Base-by-base conservation (phyloP, 35 echinoderm and acorn worm species). In the Eucidaris tribuloides region DNA sequence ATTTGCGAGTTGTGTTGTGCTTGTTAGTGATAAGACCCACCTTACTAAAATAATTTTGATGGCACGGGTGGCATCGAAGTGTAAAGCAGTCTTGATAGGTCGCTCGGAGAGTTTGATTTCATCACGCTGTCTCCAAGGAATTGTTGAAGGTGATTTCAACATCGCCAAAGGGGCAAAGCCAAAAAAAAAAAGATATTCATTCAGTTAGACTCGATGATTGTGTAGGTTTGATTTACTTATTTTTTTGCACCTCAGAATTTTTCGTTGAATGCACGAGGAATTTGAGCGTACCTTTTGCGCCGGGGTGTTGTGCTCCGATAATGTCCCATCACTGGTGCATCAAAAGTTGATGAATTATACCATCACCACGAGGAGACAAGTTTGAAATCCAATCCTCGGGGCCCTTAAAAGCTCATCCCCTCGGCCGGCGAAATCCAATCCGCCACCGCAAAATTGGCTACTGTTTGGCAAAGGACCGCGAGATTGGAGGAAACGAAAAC, bases 11-110 rank as follows among this genome's bases (percentile, higher is more conserved):
- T n/a, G n/a, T n/a, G n/a, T n/a, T 11, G 48, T 52, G 48, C n/a
- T 11, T 52, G 48, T n/a, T n/a, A 9, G 48, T 52, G 48, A 52
- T 52, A 52, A 52, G 68, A 74, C 68, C 34, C 68, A 74, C 68
- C 68, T 74, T 38, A 40, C 68, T 74, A 74, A 74, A 74, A 74
- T 74, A 74, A 74, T 35, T 74, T 74, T 74, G 68, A 74, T 74
- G 68, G 68, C 44, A 43, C 34, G 48, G 48, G n/a, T 52, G 48
- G 48, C 48, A 52, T n/a, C n/a, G 48, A 52, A 52, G 48, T n/a
- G 48, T 52, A 11, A 11, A n/a, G n/a, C 48, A 52, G 9, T n/a
- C n/a, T n/a, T n/a, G n/a, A n/a, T n/a, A n/a, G n/a, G n/a, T n/a
- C n/a, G 48, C 9, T 52, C 9, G 48, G 48, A 44, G 68, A 44